A percentile compares a stretch with the other conserved stretches of the same genome.
These are phyloP conservation scores for Thysanoteuthis rhombus DNA, from an alignment of 2,888 invertebrate species.

Conservation along the genomic window DNA sequence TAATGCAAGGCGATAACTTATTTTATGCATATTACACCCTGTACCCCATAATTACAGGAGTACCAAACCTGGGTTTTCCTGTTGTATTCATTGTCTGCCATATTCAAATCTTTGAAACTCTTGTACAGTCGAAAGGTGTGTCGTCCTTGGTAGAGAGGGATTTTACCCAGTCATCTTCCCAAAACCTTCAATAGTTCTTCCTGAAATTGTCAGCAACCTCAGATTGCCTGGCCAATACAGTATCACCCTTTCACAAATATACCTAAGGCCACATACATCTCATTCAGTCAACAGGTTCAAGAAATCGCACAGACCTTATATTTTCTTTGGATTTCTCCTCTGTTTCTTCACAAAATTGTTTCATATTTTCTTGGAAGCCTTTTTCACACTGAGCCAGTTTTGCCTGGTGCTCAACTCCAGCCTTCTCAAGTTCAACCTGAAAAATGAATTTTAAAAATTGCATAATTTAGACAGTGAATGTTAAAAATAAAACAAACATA, in stretches of 20 bases:
- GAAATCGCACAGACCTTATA: constrained; percentile 50
- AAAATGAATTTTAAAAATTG: constrained; percentile 16
- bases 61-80: too few species aligned
- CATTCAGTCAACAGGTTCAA: neutral
- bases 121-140: neutral
- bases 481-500: too few species aligned
- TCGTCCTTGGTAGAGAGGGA: neutral
- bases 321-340: constrained; percentile 65
- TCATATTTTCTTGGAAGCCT: constrained; percentile 55
- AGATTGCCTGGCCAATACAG: neutral
- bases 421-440: constrained; percentile 60
- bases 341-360: constrained; percentile 55
- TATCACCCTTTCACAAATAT: neutral
- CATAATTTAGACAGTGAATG: too few species aligned
- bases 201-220: too few species aligned
- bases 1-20: too few species aligned
- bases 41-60: too few species aligned
- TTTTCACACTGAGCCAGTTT: constrained; percentile 54
- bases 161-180: too few species aligned
- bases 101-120: too few species aligned
- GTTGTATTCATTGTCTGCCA: too few species aligned
- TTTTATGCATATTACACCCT: too few species aligned
- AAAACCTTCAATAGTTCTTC: too few species aligned
- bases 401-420: constrained; percentile 51
- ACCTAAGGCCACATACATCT: neutral